A percentile compares a stretch with the other conserved stretches of the same genome.
phyloP scores from a whole-genome alignment of 2,113 vertebrate genomes.

The Sterrhoptilus dennistouni region DNA sequence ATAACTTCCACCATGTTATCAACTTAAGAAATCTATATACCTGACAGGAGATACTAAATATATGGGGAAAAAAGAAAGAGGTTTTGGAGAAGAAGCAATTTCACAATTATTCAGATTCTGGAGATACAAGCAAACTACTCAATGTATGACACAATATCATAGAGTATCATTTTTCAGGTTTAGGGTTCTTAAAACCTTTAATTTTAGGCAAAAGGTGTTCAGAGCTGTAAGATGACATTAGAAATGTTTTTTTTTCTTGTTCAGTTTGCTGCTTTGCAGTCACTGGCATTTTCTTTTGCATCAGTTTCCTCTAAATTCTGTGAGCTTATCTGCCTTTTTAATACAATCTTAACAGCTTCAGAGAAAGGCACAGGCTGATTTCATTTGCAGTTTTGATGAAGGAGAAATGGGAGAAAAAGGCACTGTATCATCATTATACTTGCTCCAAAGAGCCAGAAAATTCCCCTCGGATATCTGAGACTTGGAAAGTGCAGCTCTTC shows the following conservation, averaged over 20 bases:
- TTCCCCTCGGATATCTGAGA: background rate
- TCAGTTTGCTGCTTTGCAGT: background rate
- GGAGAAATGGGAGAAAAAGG: background rate
- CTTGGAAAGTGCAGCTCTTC: background rate
- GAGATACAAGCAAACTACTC: background rate
- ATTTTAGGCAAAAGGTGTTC: background rate
- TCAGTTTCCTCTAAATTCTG: background rate
- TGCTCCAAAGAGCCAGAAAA: conserved; percentile 14
- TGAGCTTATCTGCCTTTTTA: background rate
- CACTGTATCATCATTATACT: background rate
- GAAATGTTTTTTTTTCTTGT: background rate
- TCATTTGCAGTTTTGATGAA: background rate
- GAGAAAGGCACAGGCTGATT: background rate
- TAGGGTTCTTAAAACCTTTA: background rate
- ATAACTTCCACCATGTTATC: background rate
- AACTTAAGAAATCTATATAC: background rate
- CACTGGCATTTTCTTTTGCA: background rate
- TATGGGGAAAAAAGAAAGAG: rapidly evolving
- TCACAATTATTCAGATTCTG: background rate
- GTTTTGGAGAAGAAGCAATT: background rate
- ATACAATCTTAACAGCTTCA: background rate
- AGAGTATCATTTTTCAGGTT: background rate
- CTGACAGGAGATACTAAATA: background rate
- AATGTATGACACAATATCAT: background rate
- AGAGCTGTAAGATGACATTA: background rate